Base-by-base conservation (phyloP, 2,888 invertebrate species). In the Netelia fuscicornis region DNA sequence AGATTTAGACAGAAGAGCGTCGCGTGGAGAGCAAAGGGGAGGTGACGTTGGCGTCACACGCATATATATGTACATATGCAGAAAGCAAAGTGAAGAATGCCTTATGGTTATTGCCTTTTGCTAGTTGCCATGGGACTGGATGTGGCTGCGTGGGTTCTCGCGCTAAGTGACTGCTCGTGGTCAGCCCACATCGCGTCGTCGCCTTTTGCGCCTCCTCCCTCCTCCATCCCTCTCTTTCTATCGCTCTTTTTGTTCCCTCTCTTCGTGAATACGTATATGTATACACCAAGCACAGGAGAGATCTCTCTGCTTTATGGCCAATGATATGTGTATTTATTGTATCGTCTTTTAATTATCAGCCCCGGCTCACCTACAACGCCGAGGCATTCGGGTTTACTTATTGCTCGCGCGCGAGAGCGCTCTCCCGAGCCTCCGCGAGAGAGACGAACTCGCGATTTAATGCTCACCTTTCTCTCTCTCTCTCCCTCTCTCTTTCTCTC, bases 261-360 rank as follows among this genome's bases (percentile, higher is more conserved):
- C 37, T 48, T 20, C 48, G 17, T 42, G 30, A 3, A 30, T 30
- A 30, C 25, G 17, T 23, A 20, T 37, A 17, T 62, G 54, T 71
- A 81, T 20, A 87, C 84, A 78, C 86, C 83, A 83, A 78, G 83
- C 86, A 80, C 82, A 81, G 70, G 64, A 67, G 78, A 80, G 80
- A 82, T 85, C 81, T 87, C 81, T 79, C 86, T 93, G 93, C 92
- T 94, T 94, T 93, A 93, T 92, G 92, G 92, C 91, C 92, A 89
- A 91, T 91, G 93, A 94, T 94, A 94, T 90, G 93, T 88, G 93
- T 91, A 90, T 94, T 94, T 93, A 93, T 93, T 93, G 93, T 93
- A 93, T 93, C 93, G 93, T 91, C 93, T 93, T 93, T 93, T 94
- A 94, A 94, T 94, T 94, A 94, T 94, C 94, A 93, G 93, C 90